phyloP scores from a whole-genome alignment of 2,797 vertebrate genomes.

The Cichlasoma orientale region DNA sequence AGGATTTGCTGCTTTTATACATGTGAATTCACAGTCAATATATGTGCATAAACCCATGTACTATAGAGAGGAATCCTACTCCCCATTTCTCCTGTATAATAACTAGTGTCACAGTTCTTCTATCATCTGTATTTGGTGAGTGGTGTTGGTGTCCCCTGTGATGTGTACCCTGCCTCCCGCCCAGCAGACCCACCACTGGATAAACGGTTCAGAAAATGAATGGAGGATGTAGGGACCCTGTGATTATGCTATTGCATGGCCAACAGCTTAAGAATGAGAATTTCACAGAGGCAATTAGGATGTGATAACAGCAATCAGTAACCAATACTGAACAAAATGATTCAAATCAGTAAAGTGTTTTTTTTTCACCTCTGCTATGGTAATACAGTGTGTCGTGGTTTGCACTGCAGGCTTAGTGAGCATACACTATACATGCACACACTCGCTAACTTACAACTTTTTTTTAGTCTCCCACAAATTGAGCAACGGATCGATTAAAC shows the following conservation, averaged over 20 bases:
- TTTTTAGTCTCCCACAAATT: neutral
- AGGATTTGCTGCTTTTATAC: neutral
- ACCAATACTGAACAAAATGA: neutral
- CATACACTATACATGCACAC: neutral
- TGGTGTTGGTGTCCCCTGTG: too few relatives aligned
- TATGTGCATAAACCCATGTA: neutral
- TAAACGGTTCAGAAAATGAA: neutral
- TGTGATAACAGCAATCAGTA: conserved; percentile 7
- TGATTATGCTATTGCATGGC: neutral
- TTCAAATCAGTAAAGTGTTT: neutral
- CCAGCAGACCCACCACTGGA: too few relatives aligned
- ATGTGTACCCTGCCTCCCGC: too few relatives aligned
- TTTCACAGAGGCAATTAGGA: neutral
- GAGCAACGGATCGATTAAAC: neutral
- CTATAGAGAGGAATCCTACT: neutral
- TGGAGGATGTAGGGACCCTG: neutral
- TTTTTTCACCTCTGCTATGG: neutral
- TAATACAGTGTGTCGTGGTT: neutral
- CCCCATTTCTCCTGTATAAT: neutral
- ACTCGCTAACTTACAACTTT: neutral
- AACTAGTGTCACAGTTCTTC: neutral
- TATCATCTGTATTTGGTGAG: too few relatives aligned
- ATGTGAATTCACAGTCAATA: neutral
- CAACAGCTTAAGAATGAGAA: neutral
- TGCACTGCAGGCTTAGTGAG: neutral